Base-by-base conservation (phyloP, 2,888 invertebrate species). In the Apeira syringaria region DNA sequence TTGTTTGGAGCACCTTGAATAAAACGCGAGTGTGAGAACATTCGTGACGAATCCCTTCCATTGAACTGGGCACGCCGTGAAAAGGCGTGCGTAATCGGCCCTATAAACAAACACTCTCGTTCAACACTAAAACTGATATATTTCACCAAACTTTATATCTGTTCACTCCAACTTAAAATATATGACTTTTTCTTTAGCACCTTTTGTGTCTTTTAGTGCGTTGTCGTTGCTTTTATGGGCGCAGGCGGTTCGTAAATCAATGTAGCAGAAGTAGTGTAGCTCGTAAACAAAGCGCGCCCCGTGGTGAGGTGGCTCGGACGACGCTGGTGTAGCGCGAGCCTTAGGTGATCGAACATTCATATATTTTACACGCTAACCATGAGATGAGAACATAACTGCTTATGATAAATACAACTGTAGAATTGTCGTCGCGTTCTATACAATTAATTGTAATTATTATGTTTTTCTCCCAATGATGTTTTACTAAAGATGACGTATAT, bases 131-230 rank as follows among this genome's bases (percentile, higher is more conserved):
- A 87, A 81, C 84, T 81, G 83, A 87, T 87, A 85, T 85, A 87
- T 86, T 87, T 85, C 80, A 84, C 83, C 78, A 79, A 84, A 85
- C 78, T 84, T 89, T 87, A 87, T 87, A 85, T 80, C 78, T 79
- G 79, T 85, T 81, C 79, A 70, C 74, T 80, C 75, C 69, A 79
- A 84, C 84, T 86, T 84, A 72, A 81, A 88, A 87, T 86, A 87
- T 88, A 86, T 87, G 80, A 83, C 85, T 79, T 85, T 79, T 88
- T 88, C 86, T 87, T 86, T 86, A 89, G 86, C 86, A 87, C 87
- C 88, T 88, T 89, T 89, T 88, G 88, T 88, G 80, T 83, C 81
- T 89, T 88, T 87, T 86, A 85, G 83, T 83, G 77, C 78, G 79
- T 80, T 84, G 84, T 86, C 88, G 85, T 81, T 75, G 72, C 75